Evolutionary conservation across 2,113 vertebrate genomes (phyloP).

Genomic region (Hystrix cristata): DNA sequence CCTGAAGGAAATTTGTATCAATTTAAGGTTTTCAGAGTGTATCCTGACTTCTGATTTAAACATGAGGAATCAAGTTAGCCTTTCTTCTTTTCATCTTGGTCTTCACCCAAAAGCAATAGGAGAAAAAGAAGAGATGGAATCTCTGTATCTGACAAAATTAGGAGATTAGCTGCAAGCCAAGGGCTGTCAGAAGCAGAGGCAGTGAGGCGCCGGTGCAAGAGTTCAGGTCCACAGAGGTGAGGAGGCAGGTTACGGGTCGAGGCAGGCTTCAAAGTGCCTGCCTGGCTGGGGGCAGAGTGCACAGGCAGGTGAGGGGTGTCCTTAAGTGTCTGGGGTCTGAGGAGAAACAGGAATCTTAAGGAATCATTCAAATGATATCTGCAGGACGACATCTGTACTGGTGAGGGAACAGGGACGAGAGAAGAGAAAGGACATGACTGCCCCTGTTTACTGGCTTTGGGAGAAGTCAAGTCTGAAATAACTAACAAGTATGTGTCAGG

Average conservation of each 20-base stretch:
- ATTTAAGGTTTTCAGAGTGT: slow-evolving; percentile 54
- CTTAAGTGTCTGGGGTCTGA: not conserved
- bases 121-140: slow-evolving; percentile 45
- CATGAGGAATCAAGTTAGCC: slow-evolving; percentile 32
- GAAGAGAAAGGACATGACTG: not conserved
- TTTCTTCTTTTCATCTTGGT: slow-evolving; percentile 46
- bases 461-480: slow-evolving; percentile 56
- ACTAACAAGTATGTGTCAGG: not conserved
- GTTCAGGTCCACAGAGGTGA: not conserved
- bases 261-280: not conserved
- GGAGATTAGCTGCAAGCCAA: not conserved
- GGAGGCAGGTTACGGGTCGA: not conserved
- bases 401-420: not conserved
- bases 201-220: not conserved
- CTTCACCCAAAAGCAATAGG: slow-evolving; percentile 50
- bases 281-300: not conserved
- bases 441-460: slow-evolving; percentile 8
- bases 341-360: slow-evolving; percentile 43
- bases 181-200: not conserved
- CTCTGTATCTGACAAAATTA: slow-evolving; percentile 52
- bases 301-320: not conserved
- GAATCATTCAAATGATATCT: slow-evolving; percentile 49
- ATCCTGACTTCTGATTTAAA: slow-evolving; percentile 61
- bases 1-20: slow-evolving; percentile 24
- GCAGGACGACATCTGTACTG: slow-evolving; percentile 36